Percentiles rank a stretch among this genome's conserved stretches.
Evolutionary conservation across 37 sponge, comb jelly and placozoan genomes (phyloP).

Genomic region (Eunapius fragilis): DNA sequence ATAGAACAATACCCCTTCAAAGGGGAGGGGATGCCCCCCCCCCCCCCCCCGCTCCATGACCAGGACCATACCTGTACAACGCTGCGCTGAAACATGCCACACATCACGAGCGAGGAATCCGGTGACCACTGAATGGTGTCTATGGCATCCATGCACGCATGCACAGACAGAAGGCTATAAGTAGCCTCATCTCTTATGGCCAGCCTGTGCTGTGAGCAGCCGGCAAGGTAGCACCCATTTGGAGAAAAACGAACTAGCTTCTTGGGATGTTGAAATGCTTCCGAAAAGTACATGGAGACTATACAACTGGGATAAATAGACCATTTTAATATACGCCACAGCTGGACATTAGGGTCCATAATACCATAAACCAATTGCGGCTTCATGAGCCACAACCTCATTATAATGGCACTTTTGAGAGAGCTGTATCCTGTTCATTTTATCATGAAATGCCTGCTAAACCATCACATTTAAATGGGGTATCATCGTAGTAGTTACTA

Average conservation of each 20-base stretch:
- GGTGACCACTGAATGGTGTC: conserved; percentile 90
- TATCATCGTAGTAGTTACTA: no score
- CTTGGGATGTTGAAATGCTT: conserved; percentile 80
- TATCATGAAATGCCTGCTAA: no score
- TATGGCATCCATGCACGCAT: conserved; percentile 89
- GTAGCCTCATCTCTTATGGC: conserved; percentile 80
- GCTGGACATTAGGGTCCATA: no score
- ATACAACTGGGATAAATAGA: not conserved
- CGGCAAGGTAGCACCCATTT: conserved; percentile 81
- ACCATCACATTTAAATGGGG: no score
- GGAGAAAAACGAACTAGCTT: conserved; percentile 93
- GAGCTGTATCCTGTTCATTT: no score
- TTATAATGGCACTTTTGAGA: no score
- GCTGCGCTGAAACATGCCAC: conserved; percentile 89
- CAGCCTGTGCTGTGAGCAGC: conserved; percentile 88
- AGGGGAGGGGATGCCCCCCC: no score
- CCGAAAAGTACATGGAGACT: conserved; percentile 82
- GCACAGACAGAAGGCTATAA: conserved; percentile 80
- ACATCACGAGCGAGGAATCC: conserved; percentile 85
- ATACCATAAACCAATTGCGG: no score
- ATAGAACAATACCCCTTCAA: no score
- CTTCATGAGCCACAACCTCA: no score
- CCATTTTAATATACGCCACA: no score
- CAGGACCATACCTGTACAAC: conserved; percentile 84
- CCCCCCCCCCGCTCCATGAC: no score